Evolutionary conservation across 2,888 invertebrate genomes (phyloP), one percentile per base, ranked within the genome.

Genomic region (Abrostola tripartita): DNA sequence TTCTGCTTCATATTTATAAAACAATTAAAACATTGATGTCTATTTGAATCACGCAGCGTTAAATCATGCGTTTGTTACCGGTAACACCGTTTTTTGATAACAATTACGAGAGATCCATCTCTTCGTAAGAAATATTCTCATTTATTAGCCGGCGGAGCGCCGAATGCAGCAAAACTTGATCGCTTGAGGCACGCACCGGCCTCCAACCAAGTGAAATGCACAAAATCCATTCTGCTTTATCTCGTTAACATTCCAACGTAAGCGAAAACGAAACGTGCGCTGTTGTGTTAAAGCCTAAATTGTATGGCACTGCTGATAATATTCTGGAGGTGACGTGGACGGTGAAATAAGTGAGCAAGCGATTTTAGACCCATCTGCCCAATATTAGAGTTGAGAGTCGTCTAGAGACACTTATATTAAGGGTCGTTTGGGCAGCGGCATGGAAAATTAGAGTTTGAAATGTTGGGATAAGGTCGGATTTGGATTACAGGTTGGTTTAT

Each of bases 201-300:
- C 88, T 87, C 87, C 85, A 84, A 79, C 87, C 90, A 84, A 89
- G 86, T 90, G 87, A 92, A 92, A 92, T 92, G 92, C 92, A 92
- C 92, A 92, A 92, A 92, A 93, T 92, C 90, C 92, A 92, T 92
- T 92, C 88, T 86, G 88, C 89, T 92, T 92, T 92, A 92, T 92
- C 92, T 91, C 88, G 85, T 89, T 89, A 89, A 83, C 79, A 74
- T 65, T 14, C 42, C 11, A 9, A 6, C 5, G 14, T 79, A 72
- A 53, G 12, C 72, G 9, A 85, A 84, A 84, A 74, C 64, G 59
- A 54, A 79, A 83, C 80, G 78, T 89, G 52, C 5, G 0, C 0
- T 5, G 1, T 5, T 1, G 0, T 0, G 2, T 59, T 83, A 90
- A 63, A 74, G 86, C 74, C 52, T 58, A 84, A 79, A 85, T 67